Percentiles rank a stretch among this genome's conserved stretches.
These are phyloP conservation scores for Tyrophagus putrescentiae DNA, from an alignment of 1,140 invertebrate species.

Conservation along the genomic window DNA sequence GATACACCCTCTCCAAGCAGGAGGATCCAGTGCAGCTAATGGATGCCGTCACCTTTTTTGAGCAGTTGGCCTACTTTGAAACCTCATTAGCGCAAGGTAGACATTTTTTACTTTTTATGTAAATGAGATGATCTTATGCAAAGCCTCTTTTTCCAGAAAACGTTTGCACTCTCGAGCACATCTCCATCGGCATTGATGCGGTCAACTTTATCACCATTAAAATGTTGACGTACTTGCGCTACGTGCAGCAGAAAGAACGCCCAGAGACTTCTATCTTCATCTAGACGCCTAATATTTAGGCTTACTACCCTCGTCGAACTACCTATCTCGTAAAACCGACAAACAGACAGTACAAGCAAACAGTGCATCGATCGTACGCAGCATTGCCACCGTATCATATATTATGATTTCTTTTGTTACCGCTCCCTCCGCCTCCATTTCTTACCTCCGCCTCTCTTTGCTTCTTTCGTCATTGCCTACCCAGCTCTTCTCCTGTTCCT, in stretches of 20 bases:
- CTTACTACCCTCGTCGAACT: background rate
- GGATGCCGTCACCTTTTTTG: background rate
- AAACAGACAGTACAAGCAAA: too few relatives aligned
- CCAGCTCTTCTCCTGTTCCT: background rate
- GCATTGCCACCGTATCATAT: background rate
- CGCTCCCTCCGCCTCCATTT: too few relatives aligned
- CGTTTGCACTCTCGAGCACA: background rate
- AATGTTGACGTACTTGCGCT: background rate
- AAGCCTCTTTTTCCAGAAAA: background rate
- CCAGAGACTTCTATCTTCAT: too few relatives aligned
- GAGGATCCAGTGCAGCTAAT: background rate
- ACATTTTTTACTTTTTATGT: background rate
- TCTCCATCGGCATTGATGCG: background rate
- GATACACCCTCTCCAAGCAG: background rate
- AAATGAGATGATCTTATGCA: background rate
- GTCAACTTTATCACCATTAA: background rate
- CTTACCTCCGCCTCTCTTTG: background rate
- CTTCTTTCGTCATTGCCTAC: background rate
- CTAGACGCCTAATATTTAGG: too few relatives aligned
- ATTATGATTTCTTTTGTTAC: too few relatives aligned
- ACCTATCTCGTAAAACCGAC: background rate
- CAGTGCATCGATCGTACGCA: too few relatives aligned
- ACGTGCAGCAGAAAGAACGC: background rate
- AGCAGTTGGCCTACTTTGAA: slow-evolving; percentile 3
- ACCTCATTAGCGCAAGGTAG: background rate